These are phyloP conservation scores for Monoplex corrugatus DNA, from an alignment of 2,888 invertebrate genomes.

Conservation along the genomic window DNA sequence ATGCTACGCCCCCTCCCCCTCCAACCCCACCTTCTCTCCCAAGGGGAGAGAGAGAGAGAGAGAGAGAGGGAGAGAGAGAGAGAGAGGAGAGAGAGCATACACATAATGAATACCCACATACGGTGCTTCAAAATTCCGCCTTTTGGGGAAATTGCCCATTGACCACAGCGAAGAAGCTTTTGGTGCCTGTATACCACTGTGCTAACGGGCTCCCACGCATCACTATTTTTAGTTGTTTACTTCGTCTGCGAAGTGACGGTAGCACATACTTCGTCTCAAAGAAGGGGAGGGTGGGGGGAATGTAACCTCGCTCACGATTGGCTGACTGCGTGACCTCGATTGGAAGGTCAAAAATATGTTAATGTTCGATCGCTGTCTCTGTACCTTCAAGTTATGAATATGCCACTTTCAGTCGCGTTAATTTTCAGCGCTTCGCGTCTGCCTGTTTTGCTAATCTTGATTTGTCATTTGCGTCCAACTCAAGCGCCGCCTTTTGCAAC, in stretches of 20 bases:
- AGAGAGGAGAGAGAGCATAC: neutral
- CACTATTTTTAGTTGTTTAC: conserved; percentile 67
- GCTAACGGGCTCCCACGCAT: conserved; percentile 48
- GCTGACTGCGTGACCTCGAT: conserved; percentile 48
- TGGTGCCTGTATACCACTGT: neutral
- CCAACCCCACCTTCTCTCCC: no score
- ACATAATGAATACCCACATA: no score
- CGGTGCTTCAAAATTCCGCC: no score
- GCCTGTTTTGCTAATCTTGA: conserved; percentile 1
- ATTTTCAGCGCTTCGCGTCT: neutral
- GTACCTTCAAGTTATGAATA: conserved; percentile 22
- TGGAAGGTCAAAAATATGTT: conserved; percentile 37
- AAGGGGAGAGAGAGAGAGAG: no score
- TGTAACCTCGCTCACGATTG: conserved; percentile 59
- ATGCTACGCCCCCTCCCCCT: no score
- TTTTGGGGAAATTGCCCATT: no score
- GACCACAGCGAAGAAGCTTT: neutral
- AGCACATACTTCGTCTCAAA: conserved; percentile 47
- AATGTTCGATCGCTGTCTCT: conserved; percentile 20
- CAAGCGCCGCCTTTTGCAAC: conserved; percentile 36
- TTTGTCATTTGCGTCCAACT: neutral
- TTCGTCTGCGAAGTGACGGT: conserved; percentile 55
- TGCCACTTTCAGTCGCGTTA: neutral
- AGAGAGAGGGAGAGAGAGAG: neutral
- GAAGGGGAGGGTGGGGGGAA: conserved; percentile 23